Evolutionary conservation across 2,113 vertebrate species (phyloP).

Genomic region (Plecturocebus donacophilus): DNA sequence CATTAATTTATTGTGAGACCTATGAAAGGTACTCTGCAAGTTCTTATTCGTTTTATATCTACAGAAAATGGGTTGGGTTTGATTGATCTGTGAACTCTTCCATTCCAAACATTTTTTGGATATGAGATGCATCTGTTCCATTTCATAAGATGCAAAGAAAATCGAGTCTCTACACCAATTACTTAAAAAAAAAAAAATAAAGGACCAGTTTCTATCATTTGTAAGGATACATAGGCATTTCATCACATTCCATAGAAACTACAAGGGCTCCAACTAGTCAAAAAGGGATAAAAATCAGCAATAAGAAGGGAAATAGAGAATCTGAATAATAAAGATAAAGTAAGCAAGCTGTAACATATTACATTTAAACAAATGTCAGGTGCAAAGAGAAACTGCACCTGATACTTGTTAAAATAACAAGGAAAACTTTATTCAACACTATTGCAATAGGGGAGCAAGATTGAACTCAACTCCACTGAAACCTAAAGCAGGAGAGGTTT

Average conservation of each 20-base stretch:
- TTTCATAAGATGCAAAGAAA: neutral
- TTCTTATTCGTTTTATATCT: neutral
- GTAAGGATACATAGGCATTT: neutral
- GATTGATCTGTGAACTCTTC: neutral
- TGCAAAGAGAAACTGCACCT: neutral
- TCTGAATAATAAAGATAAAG: neutral
- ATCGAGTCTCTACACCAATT: neutral
- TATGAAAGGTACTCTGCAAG: neutral
- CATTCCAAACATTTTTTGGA: neutral
- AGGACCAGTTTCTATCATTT: neutral
- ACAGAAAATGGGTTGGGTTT: neutral
- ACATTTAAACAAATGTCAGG: neutral
- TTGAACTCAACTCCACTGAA: neutral
- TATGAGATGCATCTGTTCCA: neutral
- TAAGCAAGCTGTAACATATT: neutral
- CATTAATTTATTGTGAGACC: neutral
- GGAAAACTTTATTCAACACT: neutral
- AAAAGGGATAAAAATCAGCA: neutral
- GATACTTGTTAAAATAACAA: neutral
- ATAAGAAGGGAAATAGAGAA: neutral
- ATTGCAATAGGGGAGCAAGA: neutral
- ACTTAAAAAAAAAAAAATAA: neutral
- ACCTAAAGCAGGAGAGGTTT: neutral
- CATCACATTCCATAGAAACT: neutral
- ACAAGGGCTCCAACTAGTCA: neutral